These are phyloP conservation scores for Perognathus longimembris DNA, from an alignment of 2,113 vertebrate species.

Conservation along the genomic window DNA sequence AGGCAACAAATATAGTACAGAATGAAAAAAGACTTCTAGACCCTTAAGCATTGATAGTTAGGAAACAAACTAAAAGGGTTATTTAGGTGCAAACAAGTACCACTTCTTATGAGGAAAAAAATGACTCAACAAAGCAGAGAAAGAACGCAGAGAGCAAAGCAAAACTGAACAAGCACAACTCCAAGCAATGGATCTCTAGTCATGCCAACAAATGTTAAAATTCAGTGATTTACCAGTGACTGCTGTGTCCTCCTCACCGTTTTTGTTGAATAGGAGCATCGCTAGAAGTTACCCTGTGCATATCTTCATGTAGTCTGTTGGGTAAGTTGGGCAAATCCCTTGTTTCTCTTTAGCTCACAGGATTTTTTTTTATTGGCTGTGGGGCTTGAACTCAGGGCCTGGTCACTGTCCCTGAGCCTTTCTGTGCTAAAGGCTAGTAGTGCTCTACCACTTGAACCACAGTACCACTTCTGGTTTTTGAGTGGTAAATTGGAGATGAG, in stretches of 20 bases:
- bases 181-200: background rate
- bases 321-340: background rate
- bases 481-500: no score
- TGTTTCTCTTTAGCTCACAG: background rate
- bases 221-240: background rate
- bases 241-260: background rate
- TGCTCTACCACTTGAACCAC: no score
- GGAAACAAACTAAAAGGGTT: background rate
- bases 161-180: background rate
- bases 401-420: no score
- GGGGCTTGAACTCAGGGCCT: no score
- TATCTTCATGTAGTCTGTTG: background rate
- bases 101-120: background rate
- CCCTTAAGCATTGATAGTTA: background rate
- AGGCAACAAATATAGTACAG: background rate
- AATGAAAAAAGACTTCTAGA: background rate
- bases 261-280: background rate
- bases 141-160: background rate
- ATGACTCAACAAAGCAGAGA: background rate
- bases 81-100: background rate
- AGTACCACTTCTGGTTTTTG: no score
- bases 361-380: background rate
- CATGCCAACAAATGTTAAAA: background rate
- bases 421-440: no score
- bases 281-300: background rate